Percentiles rank a stretch among this genome's conserved stretches.
These are phyloP conservation scores for Nemapogon koenigi DNA, from an alignment of 2,888 invertebrate genomes.

Conservation along the genomic window DNA sequence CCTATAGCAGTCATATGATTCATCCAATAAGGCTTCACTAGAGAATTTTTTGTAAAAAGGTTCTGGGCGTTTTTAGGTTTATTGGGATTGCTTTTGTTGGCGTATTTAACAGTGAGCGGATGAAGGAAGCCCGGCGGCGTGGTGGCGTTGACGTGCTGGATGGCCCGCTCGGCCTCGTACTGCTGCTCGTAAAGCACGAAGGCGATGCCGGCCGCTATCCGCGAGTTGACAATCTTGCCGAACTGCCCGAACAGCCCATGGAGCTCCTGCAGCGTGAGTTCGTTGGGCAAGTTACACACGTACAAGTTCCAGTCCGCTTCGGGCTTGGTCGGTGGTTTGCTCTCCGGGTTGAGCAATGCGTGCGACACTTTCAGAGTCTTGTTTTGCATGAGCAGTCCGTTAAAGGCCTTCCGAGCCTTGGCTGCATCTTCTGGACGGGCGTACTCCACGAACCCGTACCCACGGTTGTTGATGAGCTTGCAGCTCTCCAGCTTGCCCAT, in stretches of 20 bases:
- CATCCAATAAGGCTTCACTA: conserved; percentile 58
- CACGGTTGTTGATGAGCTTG: conserved; percentile 63
- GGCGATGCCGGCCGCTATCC: conserved; percentile 62
- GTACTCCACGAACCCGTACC: conserved; percentile 65
- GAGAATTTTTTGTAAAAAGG: conserved; percentile 50
- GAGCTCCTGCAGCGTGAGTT: conserved; percentile 63
- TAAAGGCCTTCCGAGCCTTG: conserved; percentile 59
- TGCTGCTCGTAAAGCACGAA: conserved; percentile 61
- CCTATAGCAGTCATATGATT: conserved; percentile 56
- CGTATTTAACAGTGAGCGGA: conserved; percentile 64
- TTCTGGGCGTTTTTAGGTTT: conserved; percentile 55
- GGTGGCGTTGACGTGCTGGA: conserved; percentile 53
- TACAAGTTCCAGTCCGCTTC: conserved; percentile 65
- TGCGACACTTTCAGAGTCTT: conserved; percentile 62
- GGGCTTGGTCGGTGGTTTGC: conserved; percentile 58
- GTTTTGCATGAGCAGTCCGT: conserved; percentile 61
- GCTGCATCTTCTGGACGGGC: conserved; percentile 56
- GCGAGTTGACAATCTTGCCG: conserved; percentile 64
- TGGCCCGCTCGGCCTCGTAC: conserved; percentile 58
- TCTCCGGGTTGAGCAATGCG: conserved; percentile 56
- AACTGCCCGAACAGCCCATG: conserved; percentile 63
- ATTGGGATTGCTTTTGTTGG: conserved; percentile 62
- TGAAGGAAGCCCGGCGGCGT: conserved; percentile 61
- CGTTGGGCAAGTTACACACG: conserved; percentile 63
- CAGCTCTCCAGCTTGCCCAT: conserved; percentile 66